phyloP scores from a whole-genome alignment of 1,140 invertebrate genomes.

The Drosophila asahinai region DNA sequence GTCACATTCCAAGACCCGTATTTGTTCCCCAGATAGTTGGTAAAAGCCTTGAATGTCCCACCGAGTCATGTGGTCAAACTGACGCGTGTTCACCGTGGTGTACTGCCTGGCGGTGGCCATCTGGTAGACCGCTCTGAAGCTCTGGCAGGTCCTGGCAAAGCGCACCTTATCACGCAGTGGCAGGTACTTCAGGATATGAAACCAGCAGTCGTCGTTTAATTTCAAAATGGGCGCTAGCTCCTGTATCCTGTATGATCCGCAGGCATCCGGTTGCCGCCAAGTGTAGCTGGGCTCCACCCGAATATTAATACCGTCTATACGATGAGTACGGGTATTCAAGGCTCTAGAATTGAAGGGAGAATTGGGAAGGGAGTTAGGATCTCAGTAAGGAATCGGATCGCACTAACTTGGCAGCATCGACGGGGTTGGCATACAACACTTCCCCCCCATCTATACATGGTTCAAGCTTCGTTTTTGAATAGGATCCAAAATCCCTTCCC shows the following conservation, averaged over 20 bases:
- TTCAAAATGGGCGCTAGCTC: conserved; percentile 22
- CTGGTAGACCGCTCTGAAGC: conserved; percentile 35
- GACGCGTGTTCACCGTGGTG: conserved; percentile 14
- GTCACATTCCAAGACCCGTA: conserved; percentile 16
- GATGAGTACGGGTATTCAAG: conserved; percentile 16
- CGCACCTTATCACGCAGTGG: conserved; percentile 36
- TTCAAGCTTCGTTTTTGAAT: too few species aligned
- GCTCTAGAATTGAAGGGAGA: conserved; percentile 10
- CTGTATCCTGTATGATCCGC: neutral
- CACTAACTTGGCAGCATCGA: conserved; percentile 61
- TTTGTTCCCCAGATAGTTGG: conserved; percentile 37
- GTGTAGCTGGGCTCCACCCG: conserved; percentile 56
- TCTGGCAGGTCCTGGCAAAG: conserved; percentile 49
- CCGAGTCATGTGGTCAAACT: conserved; percentile 47
- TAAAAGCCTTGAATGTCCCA: conserved; percentile 71
- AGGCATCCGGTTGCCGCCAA: conserved; percentile 69
- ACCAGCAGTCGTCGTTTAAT: conserved; percentile 50
- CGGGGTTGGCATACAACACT: conserved; percentile 31
- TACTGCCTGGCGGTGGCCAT: conserved; percentile 12
- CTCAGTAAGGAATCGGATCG: neutral
- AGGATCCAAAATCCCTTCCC: neutral
- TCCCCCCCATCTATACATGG: conserved; percentile 33
- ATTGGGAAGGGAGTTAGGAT: rapidly evolving
- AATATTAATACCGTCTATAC: conserved; percentile 9
- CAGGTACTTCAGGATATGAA: conserved; percentile 21